phyloP scores from a whole-genome alignment of 2,113 vertebrate genomes.

The Merops nubicus region DNA sequence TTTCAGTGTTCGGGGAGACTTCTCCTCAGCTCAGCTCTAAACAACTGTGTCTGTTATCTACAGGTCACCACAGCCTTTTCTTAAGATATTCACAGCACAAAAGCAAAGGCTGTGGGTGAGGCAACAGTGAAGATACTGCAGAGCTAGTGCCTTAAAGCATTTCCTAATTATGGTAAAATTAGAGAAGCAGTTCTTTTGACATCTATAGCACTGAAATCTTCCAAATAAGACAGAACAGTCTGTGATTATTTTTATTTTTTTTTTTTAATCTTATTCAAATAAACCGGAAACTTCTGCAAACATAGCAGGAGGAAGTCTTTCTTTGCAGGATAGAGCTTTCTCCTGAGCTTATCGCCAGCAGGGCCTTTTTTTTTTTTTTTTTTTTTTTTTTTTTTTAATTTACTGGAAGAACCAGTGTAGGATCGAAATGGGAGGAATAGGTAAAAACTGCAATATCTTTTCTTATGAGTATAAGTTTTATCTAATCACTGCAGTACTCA shows the following conservation, averaged over 20 bases:
- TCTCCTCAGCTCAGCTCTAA: conserved; percentile 43
- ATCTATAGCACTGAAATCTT: conserved; percentile 40
- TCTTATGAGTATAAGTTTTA: conserved; percentile 40
- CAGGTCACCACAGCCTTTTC: conserved; percentile 29
- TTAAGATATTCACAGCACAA: background rate
- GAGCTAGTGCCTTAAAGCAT: conserved; percentile 11
- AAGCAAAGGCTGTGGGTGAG: conserved; percentile 2
- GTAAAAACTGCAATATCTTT: conserved; percentile 16
- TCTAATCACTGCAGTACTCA: background rate
- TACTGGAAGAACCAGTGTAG: background rate
- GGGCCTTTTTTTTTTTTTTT: background rate
- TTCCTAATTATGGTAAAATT: conserved; percentile 69
- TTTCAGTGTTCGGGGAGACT: conserved; percentile 26
- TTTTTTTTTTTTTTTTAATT: background rate
- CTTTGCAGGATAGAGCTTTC: conserved; percentile 9
- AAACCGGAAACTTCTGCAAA: conserved; percentile 15
- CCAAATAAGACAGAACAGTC: background rate
- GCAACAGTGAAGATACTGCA: background rate
- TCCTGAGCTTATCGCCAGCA: background rate
- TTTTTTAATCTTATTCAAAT: background rate
- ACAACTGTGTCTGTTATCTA: conserved; percentile 49
- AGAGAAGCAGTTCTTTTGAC: conserved; percentile 46
- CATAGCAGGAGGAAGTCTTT: background rate
- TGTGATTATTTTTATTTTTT: background rate
- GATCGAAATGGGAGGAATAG: background rate